Evolutionary conservation across 1,140 invertebrate species (phyloP), one percentile per base, ranked within the genome.

Genomic region (Panulirus ornatus): DNA sequence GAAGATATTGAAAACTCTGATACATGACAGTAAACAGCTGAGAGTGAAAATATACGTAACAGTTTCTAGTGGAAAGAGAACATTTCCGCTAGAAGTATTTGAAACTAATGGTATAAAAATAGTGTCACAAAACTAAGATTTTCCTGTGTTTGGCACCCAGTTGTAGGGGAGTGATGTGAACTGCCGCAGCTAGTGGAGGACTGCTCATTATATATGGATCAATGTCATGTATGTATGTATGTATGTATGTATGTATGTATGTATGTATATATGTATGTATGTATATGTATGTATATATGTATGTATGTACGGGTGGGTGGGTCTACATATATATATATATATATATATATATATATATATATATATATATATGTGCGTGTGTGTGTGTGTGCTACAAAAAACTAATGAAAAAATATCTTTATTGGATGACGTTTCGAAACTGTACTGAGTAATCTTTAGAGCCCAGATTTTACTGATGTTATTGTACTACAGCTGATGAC

Each of bases 61-160:
- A 8, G 27, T 34, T 75, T 75, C 14, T 40, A 2, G 34, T 75
- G 11, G 36, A 38, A 42, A 9, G 36, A 75, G 71, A 75, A 75
- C 2, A 42, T 30, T 14, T 40, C 22, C 22, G 71, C 71, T 34
- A 75, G 71, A 75, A n/a, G 14, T 22, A 75, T 66, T 42, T 8
- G 5, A 51, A 79, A 79, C 76, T 79, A 5, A 84, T 71, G n/a
- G 42, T 84, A 84, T 84, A 84, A 84, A 84, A 84, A 84, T 84
- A 84, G 81, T 84, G 40, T n/a, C 58, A 51, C 30, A 70, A 84
- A 84, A 84, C 58, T 84, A 84, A 71, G 81, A 84, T 84, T 58
- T 84, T 58, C 14, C n/a, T 51, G 36, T 58, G 44, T 81, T 81
- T 81, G 78, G 78, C 78, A 81, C 78, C 78, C 42, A 58, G 54